These are phyloP conservation scores for Sarcophilus harrisii DNA, from an alignment of 2,797 vertebrate species.

Conservation along the genomic window DNA sequence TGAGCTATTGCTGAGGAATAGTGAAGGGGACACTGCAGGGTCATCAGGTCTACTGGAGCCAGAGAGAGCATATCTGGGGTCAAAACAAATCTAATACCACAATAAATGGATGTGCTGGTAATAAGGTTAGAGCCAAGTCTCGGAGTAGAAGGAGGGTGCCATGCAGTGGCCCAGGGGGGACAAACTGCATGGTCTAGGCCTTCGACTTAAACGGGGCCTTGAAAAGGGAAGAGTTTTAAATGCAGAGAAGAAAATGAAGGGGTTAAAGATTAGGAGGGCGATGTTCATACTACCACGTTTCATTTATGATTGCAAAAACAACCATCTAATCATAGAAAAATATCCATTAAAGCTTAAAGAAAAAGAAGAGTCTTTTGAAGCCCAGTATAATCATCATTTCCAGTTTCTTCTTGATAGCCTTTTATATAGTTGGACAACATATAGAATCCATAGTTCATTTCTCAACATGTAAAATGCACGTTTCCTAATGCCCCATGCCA, in stretches of 20 bases:
- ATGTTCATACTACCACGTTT: neutral
- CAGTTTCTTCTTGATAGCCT: neutral
- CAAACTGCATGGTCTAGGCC: too few relatives aligned
- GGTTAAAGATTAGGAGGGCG: neutral
- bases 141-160: too few relatives aligned
- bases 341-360: neutral
- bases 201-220: too few relatives aligned
- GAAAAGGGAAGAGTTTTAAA: neutral
- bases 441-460: constrained; percentile 45
- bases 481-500: constrained; percentile 56
- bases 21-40: neutral
- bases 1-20: neutral
- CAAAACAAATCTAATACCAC: too few relatives aligned
- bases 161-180: too few relatives aligned
- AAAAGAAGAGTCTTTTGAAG: neutral
- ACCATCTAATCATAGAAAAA: neutral
- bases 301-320: neutral
- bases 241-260: neutral
- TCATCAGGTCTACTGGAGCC: neutral
- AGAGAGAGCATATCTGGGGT: too few relatives aligned
- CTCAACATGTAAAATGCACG: constrained; percentile 46
- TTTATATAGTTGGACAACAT: neutral
- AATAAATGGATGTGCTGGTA: too few relatives aligned
- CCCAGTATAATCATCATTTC: neutral
- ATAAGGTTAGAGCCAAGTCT: too few relatives aligned